Evolutionary conservation across 2,888 invertebrate species (phyloP).

Genomic region (Ormyrus pomaceus): DNA sequence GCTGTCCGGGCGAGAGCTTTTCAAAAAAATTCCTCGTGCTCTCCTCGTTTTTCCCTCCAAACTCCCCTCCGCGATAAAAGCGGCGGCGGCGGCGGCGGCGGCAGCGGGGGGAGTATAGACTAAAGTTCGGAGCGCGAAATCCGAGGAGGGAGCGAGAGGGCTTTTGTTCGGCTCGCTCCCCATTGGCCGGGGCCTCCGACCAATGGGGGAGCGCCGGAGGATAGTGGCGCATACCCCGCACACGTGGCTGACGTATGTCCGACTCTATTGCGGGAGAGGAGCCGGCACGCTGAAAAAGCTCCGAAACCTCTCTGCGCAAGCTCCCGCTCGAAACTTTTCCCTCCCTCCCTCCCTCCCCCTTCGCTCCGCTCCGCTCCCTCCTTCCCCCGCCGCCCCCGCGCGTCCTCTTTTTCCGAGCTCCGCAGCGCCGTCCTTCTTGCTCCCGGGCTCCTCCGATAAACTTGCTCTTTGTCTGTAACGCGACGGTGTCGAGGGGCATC

Average conservation of each 20-base stretch:
- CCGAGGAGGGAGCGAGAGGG: slow-evolving; percentile 6
- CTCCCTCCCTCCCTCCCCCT: slow-evolving; percentile 18
- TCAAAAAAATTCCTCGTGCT: slow-evolving; percentile 32
- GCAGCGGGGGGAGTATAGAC: not conserved
- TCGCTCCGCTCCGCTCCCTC: not conserved
- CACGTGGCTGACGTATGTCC: slow-evolving; percentile 73
- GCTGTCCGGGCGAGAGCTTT: slow-evolving; percentile 22
- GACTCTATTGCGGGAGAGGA: slow-evolving; percentile 30
- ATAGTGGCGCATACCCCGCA: slow-evolving; percentile 70
- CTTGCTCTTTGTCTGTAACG: not conserved
- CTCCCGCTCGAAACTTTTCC: slow-evolving; percentile 57
- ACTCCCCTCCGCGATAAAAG: slow-evolving; percentile 22
- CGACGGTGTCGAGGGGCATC: slow-evolving; percentile 39
- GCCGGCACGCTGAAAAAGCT: slow-evolving; percentile 68
- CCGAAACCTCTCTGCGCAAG: slow-evolving; percentile 67
- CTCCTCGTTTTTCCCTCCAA: slow-evolving; percentile 38
- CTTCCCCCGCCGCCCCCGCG: slow-evolving; percentile 17
- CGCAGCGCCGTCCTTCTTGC: slow-evolving; percentile 26
- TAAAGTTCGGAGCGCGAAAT: no score
- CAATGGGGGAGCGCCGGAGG: slow-evolving; percentile 62
- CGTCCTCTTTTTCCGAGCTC: slow-evolving; percentile 27
- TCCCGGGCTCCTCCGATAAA: not conserved
- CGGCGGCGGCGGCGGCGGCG: not conserved
- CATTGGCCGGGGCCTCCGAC: slow-evolving; percentile 62
- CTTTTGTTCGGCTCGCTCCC: slow-evolving; percentile 41